Percentiles rank a stretch among this genome's conserved stretches.
These are phyloP conservation scores for Trissolcus brochymenae DNA, from an alignment of 2,888 invertebrate genomes.

Conservation along the genomic window DNA sequence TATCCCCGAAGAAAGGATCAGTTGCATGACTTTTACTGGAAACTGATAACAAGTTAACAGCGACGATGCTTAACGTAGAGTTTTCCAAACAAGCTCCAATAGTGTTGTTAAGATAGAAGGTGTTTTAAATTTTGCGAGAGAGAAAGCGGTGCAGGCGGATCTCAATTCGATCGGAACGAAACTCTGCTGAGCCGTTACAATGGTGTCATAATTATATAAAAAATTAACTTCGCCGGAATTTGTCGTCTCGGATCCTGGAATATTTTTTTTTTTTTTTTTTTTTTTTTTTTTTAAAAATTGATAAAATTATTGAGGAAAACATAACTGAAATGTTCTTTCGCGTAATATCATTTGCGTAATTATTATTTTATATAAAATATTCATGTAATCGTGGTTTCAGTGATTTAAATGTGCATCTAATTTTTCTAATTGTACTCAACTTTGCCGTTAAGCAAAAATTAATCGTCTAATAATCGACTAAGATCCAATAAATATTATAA, in stretches of 20 bases:
- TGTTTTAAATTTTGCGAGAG: constrained; percentile 54
- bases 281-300: too few species aligned
- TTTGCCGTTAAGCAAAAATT: too few species aligned
- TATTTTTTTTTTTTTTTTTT: too few species aligned
- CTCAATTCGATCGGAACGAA: constrained; percentile 57
- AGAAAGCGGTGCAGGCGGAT: constrained; percentile 53
- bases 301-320: background rate
- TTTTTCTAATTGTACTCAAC: background rate
- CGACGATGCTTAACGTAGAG: constrained; percentile 33
- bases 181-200: constrained; percentile 46
- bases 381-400: constrained; percentile 19
- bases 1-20: constrained; percentile 25
- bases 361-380: constrained; percentile 27
- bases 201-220: constrained; percentile 59
- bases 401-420: background rate
- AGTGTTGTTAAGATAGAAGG: constrained; percentile 40
- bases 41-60: constrained; percentile 49
- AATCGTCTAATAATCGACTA: too few species aligned
- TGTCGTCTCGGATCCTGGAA: too few species aligned
- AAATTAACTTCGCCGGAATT: constrained; percentile 13
- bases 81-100: constrained; percentile 36
- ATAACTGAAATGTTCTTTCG: constrained; percentile 3
- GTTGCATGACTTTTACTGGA: constrained; percentile 52
- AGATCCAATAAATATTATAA: too few species aligned
- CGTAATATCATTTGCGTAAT: constrained; percentile 23